phyloP scores from a whole-genome alignment of 2,797 vertebrate genomes.

The Neosalanx taihuensis region DNA sequence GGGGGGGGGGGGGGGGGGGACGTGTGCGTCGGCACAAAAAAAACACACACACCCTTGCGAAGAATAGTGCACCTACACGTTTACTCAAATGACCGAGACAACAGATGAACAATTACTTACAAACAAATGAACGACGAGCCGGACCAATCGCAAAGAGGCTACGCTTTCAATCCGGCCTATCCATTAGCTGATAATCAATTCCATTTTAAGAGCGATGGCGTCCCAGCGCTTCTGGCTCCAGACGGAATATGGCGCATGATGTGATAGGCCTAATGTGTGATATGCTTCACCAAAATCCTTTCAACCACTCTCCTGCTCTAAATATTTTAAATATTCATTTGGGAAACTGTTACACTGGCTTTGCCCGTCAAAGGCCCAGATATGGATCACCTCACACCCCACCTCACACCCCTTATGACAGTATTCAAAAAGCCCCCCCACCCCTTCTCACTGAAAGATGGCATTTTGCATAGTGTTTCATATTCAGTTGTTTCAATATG shows the following conservation, averaged over 20 bases:
- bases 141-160: background rate
- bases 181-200: constrained; percentile 36
- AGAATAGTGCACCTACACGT: background rate
- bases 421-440: background rate
- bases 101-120: constrained; percentile 37
- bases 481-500: constrained; percentile 15
- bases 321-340: constrained; percentile 30
- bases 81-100: constrained; percentile 8
- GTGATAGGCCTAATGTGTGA: constrained; percentile 23
- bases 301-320: constrained; percentile 24
- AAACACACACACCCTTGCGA: background rate
- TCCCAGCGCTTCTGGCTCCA: constrained; percentile 1
- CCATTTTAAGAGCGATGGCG: constrained; percentile 6
- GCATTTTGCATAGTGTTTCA: constrained; percentile 25
- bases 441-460: constrained; percentile 7
- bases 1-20: background rate
- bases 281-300: constrained; percentile 30
- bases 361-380: constrained; percentile 21
- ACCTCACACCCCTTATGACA: constrained; percentile 17
- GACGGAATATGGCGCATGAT: constrained; percentile 16
- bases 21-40: background rate
- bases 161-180: constrained; percentile 11
- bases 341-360: constrained; percentile 18
- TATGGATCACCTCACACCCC: constrained; percentile 22
- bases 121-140: constrained; percentile 29